A percentile compares a stretch with the other conserved stretches of the same genome.
Evolutionary conservation across 2,113 vertebrate species (phyloP).

Genomic region (Dolichallabes microphthalmus): DNA sequence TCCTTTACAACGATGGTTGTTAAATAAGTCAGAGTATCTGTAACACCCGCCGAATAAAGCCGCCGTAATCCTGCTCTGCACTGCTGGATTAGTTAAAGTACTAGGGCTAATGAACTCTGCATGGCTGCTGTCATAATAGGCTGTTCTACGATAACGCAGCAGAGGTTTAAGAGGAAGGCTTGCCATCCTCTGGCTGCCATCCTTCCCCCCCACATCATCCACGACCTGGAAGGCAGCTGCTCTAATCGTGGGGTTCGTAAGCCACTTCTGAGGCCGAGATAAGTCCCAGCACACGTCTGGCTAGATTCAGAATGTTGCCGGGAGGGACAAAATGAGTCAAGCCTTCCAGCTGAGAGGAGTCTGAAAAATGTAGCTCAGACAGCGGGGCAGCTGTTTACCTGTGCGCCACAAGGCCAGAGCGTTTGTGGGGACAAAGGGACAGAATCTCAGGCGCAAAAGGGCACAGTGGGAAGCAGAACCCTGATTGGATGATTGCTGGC

Average conservation of each 20-base stretch:
- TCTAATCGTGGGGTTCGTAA: conserved; percentile 47
- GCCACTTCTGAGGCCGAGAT: conserved; percentile 46
- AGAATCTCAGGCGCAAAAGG: conserved; percentile 38
- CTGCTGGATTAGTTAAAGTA: conserved; percentile 50
- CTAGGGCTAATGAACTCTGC: conserved; percentile 53
- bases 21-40: conserved; percentile 48
- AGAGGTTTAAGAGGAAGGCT: conserved; percentile 36
- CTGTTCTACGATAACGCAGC: conserved; percentile 40
- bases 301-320: conserved; percentile 36
- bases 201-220: conserved; percentile 38
- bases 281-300: conserved; percentile 43
- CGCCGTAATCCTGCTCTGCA: conserved; percentile 51
- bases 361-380: conserved; percentile 39
- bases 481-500: conserved; percentile 64
- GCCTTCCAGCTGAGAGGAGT: conserved; percentile 34
- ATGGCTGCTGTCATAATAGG: conserved; percentile 49
- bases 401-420: conserved; percentile 30
- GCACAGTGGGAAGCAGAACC: conserved; percentile 55
- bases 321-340: conserved; percentile 53
- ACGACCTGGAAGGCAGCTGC: conserved; percentile 51
- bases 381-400: conserved; percentile 48
- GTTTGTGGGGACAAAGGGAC: conserved; percentile 46
- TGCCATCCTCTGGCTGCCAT: conserved; percentile 38
- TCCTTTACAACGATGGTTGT: conserved; percentile 30
- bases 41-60: conserved; percentile 47